Conservation (phyloP, 2,113 vertebrate genomes). For the Engystomops pustulosus region DNA sequence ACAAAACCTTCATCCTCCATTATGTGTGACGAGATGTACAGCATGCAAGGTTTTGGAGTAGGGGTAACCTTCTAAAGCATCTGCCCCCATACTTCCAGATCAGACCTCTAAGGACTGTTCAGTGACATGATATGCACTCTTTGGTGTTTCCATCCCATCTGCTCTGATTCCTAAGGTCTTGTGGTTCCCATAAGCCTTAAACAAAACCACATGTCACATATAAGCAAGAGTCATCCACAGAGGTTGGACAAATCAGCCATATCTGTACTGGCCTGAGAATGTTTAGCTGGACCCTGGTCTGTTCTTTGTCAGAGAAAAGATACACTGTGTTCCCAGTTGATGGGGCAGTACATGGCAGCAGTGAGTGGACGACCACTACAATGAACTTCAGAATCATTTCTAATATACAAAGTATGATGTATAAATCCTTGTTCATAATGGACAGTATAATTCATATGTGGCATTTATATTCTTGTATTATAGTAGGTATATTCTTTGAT, state of each 20-base stretch:
- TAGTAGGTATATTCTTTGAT: neutral
- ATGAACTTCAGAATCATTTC: neutral
- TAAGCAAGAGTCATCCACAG: neutral
- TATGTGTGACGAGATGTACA: neutral
- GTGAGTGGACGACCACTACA: neutral
- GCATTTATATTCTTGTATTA: too few relatives aligned
- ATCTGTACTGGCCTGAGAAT: conserved; percentile 19
- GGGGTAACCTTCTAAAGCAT: neutral
- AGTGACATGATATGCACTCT: neutral
- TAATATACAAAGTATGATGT: too few relatives aligned
- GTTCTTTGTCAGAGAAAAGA: conserved; percentile 16
- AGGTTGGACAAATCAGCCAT: neutral
- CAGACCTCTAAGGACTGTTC: neutral
- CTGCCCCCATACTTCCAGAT: accelerated
- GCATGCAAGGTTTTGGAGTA: neutral
- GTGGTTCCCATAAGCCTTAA: conserved; percentile 60
- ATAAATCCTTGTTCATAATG: neutral
- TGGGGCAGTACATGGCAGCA: neutral
- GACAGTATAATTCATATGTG: too few relatives aligned
- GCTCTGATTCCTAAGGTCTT: neutral
- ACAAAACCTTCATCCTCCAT: neutral
- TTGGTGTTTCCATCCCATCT: conserved; percentile 60
- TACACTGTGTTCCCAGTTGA: neutral
- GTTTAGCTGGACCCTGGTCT: conserved; percentile 16
- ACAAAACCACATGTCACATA: conserved; percentile 68